Conservation (phyloP, 2,113 vertebrate genomes). For the Poeciliopsis turrubarensis region DNA sequence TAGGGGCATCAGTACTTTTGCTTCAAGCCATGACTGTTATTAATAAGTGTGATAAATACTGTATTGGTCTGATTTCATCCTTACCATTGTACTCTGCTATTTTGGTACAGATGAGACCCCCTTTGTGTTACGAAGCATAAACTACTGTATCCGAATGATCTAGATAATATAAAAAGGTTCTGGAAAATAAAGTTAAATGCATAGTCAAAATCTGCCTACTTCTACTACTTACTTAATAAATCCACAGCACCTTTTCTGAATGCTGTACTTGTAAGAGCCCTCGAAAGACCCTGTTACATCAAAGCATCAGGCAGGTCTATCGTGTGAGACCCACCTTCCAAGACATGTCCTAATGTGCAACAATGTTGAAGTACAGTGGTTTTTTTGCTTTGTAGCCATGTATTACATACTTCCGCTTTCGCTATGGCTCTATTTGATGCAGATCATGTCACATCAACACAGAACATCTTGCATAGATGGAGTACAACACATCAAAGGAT, state of each 20-base stretch:
- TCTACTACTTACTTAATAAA: not conserved
- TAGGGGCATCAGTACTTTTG: too few relatives aligned
- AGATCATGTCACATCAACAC: conserved; percentile 36
- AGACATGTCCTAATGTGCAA: conserved; percentile 54
- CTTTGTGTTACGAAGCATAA: too few relatives aligned
- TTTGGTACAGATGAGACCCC: too few relatives aligned
- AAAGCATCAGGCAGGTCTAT: not conserved
- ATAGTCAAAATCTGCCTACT: too few relatives aligned
- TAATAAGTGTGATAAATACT: too few relatives aligned
- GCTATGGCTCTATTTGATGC: conserved; percentile 27
- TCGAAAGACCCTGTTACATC: not conserved
- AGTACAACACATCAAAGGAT: conserved; percentile 48
- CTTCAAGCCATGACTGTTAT: too few relatives aligned
- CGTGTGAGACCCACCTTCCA: not conserved
- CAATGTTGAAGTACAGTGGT: conserved; percentile 31
- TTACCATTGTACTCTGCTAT: too few relatives aligned
- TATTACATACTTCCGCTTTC: conserved; percentile 18
- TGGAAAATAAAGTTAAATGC: too few relatives aligned
- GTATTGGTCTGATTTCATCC: too few relatives aligned
- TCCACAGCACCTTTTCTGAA: conserved; percentile 7
- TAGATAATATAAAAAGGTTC: too few relatives aligned
- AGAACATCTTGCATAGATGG: conserved; percentile 28
- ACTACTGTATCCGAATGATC: too few relatives aligned
- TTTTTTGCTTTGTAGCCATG: conserved; percentile 23
- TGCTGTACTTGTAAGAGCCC: not conserved